Evolutionary conservation across 2,113 vertebrate genomes (phyloP), one percentile per base, ranked within the genome.

Genomic region (Mionectes macconnelli): DNA sequence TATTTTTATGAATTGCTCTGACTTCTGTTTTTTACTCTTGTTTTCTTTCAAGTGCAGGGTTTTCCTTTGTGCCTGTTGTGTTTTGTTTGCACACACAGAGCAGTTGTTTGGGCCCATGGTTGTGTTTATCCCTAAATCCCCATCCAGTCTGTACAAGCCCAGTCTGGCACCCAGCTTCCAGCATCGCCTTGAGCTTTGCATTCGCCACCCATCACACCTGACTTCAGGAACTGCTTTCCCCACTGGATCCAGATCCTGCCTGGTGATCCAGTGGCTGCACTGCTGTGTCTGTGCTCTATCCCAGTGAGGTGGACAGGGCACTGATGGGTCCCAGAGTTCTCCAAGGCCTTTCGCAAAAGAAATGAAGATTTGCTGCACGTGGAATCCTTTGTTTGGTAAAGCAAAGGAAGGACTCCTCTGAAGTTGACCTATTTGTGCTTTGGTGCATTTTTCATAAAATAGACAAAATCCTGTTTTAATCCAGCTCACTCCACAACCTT

Each of bases 381-480:
- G 55, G 35, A 93, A 81, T 84, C 81, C 56, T 91, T 91, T 94
- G 82, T 74, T 87, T 57, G 67, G 60, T 37, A 70, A 84, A 84
- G 94, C 70, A 92, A 91, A 64, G 47, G 62, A 81, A 56, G 59
- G 87, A 72, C 35, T 74, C 79, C 76, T 95, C 91, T 97, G 90
- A 94, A 96, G 75, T 30, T 91, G 82, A 93, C 79, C 86, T 82
- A 83, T 80, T 96, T 94, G 79, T 75, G 68, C 91, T 84, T 87
- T 0, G 12, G 75, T 77, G 69, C 66, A 42, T 95, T 96, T 97
- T 96, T 96, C 85, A 93, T 96, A 87, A 94, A 93, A 89, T 28
- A 94, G 87, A 56, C 90, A 73, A 84, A 97, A 96, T 89, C 95
- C 89, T 79, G 35, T 68, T 97, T 96, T 75, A 97, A 86, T 95